A percentile compares a stretch with the other conserved stretches of the same genome.
phyloP scores from a whole-genome alignment of 2,113 vertebrate genomes.

The Scomber scombrus region DNA sequence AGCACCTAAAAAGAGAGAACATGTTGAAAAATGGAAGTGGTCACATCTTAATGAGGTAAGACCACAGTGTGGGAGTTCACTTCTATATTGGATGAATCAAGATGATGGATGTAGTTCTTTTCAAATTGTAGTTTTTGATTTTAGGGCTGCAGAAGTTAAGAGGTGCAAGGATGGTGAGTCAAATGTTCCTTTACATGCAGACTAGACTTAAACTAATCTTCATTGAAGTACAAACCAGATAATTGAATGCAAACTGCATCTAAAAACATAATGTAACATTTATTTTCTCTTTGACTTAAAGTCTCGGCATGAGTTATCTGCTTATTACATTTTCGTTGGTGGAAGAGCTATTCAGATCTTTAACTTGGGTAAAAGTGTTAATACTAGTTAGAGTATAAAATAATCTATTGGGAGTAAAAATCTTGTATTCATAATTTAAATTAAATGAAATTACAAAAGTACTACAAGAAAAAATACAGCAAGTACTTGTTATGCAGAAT shows the following conservation, averaged over 20 bases:
- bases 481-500: neutral
- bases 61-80: neutral
- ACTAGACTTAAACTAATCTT: neutral
- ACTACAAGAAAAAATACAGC: too few relatives aligned
- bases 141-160: slow-evolving; percentile 56
- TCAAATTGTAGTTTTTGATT: slow-evolving; percentile 17
- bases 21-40: slow-evolving; percentile 37
- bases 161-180: slow-evolving; percentile 53
- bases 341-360: neutral
- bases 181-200: neutral
- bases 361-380: too few relatives aligned
- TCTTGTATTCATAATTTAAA: too few relatives aligned
- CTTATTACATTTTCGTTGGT: neutral
- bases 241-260: neutral
- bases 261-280: neutral
- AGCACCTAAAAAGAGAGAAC: slow-evolving; percentile 61
- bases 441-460: too few relatives aligned
- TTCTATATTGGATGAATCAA: neutral
- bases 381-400: too few relatives aligned
- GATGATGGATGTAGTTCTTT: neutral
- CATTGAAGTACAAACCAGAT: neutral
- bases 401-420: too few relatives aligned
- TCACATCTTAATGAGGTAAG: slow-evolving; percentile 60
- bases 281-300: neutral
- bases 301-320: neutral